phyloP scores from a whole-genome alignment of 1,140 invertebrate genomes.

The Tetragnatha versicolor region DNA sequence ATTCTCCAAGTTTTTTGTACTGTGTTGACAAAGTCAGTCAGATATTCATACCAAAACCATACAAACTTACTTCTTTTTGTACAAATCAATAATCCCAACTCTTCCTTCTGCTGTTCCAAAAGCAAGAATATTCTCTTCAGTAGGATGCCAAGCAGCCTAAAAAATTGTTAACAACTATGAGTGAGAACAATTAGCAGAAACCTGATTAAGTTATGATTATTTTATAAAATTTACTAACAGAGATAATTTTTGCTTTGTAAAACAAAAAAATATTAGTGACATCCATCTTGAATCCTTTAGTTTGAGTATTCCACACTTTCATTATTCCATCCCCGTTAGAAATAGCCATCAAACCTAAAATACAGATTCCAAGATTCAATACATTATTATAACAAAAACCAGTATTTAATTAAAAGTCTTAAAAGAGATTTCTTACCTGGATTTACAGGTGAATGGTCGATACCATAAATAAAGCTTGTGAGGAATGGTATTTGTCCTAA shows the following conservation, averaged over 20 bases:
- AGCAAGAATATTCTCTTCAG: constrained; percentile 16
- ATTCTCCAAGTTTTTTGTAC: no score
- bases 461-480: not conserved
- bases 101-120: constrained; percentile 36
- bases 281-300: not conserved
- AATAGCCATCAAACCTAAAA: constrained; percentile 7
- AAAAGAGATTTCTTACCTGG: constrained; percentile 21
- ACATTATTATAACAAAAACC: not conserved
- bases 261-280: not conserved
- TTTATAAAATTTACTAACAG: constrained; percentile 17
- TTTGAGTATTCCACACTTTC: constrained; percentile 6
- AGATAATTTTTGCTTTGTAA: constrained; percentile 3
- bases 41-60: not conserved
- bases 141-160: constrained; percentile 34
- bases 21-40: no score
- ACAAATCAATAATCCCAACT: constrained; percentile 15
- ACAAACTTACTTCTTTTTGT: constrained; percentile 16
- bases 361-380: not conserved
- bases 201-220: not conserved
- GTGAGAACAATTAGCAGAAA: not conserved
- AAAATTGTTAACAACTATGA: not conserved
- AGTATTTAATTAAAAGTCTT: not conserved
- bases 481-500: not conserved
- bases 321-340: not conserved
- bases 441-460: not conserved